A percentile compares a stretch with the other conserved stretches of the same genome.
Conservation (phyloP, 2,113 vertebrate genomes). For the Ctenomys sociabilis region DNA sequence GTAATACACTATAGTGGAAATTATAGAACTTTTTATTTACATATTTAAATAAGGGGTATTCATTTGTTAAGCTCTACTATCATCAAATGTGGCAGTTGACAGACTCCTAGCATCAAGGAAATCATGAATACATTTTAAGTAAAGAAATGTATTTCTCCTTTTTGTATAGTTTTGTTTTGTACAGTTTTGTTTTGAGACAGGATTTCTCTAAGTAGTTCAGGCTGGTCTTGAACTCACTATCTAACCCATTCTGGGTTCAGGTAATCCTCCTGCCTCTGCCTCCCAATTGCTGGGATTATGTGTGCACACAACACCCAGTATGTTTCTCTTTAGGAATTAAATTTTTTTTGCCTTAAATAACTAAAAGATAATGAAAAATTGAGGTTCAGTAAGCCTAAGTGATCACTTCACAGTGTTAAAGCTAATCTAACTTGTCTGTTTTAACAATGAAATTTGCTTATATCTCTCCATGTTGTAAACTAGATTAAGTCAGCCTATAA, state of each 20-base stretch:
- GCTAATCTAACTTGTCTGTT: background rate
- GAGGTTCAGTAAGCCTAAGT: constrained; percentile 4
- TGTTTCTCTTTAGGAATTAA: background rate
- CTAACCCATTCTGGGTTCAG: background rate
- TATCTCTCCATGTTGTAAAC: background rate
- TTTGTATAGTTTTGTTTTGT: background rate
- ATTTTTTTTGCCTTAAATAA: constrained; percentile 34
- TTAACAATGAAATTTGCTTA: constrained; percentile 51
- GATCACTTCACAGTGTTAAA: background rate
- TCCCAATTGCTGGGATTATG: background rate
- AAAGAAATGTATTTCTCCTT: constrained; percentile 20
- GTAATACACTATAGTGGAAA: background rate
- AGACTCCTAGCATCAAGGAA: constrained; percentile 8
- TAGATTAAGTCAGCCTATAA: background rate
- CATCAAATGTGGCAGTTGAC: background rate
- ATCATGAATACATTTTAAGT: background rate
- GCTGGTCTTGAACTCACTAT: background rate
- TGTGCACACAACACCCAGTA: background rate
- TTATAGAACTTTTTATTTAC: constrained; percentile 33
- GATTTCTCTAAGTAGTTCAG: background rate
- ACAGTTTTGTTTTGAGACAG: background rate
- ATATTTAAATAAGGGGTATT: constrained; percentile 19
- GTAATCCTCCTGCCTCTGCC: background rate
- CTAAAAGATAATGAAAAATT: constrained; percentile 48
- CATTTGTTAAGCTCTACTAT: constrained; percentile 42